Evolutionary conservation across 2,797 vertebrate genomes (phyloP).

Genomic region (Etheostoma perlongum): DNA sequence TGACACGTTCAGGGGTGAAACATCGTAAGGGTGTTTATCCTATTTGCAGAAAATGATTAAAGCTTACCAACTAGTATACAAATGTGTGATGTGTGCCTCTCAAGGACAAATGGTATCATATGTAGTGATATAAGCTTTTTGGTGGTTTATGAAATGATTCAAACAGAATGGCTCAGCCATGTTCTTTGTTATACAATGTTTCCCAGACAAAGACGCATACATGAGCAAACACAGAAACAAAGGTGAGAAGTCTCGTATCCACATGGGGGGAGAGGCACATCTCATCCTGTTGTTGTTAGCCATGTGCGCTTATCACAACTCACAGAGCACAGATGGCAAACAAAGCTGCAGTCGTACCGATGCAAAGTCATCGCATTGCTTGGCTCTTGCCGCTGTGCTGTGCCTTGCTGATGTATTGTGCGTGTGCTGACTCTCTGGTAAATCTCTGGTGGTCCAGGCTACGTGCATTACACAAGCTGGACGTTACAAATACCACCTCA

Average conservation of each 20-base stretch:
- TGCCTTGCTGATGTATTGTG: constrained; percentile 45
- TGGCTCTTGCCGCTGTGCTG: constrained; percentile 31
- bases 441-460: constrained; percentile 44
- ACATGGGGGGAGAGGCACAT: constrained; percentile 49
- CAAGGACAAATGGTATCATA: constrained; percentile 33
- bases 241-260: constrained; percentile 53
- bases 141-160: constrained; percentile 42
- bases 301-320: constrained; percentile 63
- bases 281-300: constrained; percentile 69
- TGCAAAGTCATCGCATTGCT: constrained; percentile 61
- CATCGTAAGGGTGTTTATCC: not conserved
- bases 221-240: constrained; percentile 45
- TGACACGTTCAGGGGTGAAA: constrained; percentile 19
- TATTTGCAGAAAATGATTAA: constrained; percentile 13
- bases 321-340: constrained; percentile 65
- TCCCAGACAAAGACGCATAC: constrained; percentile 46
- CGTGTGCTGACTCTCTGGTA: constrained; percentile 16
- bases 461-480: constrained; percentile 40
- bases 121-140: constrained; percentile 12
- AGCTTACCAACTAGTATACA: constrained; percentile 17
- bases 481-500: constrained; percentile 38
- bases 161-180: constrained; percentile 19
- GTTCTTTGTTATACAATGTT: constrained; percentile 49
- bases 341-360: constrained; percentile 56
- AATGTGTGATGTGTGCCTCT: constrained; percentile 19